Evolutionary conservation across 2,797 vertebrate species (phyloP).

Genomic region (Benthosema pterotum): DNA sequence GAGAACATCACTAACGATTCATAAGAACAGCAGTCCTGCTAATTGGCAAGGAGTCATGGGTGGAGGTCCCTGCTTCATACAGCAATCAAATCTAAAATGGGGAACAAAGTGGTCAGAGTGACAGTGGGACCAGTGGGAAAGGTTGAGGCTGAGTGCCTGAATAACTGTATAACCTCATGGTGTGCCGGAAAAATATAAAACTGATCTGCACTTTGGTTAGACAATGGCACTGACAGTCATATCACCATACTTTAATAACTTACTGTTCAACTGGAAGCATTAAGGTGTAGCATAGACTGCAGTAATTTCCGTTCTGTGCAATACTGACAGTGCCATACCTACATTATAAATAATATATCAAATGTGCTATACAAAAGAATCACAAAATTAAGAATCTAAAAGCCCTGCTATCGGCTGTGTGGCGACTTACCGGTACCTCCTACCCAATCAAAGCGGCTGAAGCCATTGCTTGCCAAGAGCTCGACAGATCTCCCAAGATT

Average conservation of each 20-base stretch:
- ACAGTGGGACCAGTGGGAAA: slow-evolving; percentile 6
- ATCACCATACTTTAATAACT: slow-evolving; percentile 47
- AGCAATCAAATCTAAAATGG: slow-evolving; percentile 30
- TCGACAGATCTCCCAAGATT: too few relatives aligned
- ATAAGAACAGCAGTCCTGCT: slow-evolving; percentile 40
- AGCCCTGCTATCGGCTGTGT: too few relatives aligned
- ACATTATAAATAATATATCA: too few relatives aligned
- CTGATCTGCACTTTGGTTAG: slow-evolving; percentile 3
- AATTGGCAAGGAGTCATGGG: slow-evolving; percentile 48
- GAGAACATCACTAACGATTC: slow-evolving; percentile 46
- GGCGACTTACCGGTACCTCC: too few relatives aligned
- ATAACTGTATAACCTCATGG: background rate
- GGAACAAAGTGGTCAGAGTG: slow-evolving; percentile 24
- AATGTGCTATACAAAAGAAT: too few relatives aligned
- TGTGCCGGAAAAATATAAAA: slow-evolving; percentile 19
- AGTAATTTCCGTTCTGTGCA: slow-evolving; percentile 6
- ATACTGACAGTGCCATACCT: slow-evolving; percentile 9
- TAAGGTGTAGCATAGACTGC: slow-evolving; percentile 21
- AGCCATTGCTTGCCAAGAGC: too few relatives aligned
- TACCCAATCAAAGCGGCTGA: too few relatives aligned
- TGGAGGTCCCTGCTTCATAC: slow-evolving; percentile 25
- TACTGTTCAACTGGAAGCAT: slow-evolving; percentile 45
- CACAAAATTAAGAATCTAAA: too few relatives aligned
- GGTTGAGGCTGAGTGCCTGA: slow-evolving; percentile 24
- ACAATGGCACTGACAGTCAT: slow-evolving; percentile 26